Conservation (phyloP, 2,888 invertebrate species). For the Drosophila anomalata region DNA sequence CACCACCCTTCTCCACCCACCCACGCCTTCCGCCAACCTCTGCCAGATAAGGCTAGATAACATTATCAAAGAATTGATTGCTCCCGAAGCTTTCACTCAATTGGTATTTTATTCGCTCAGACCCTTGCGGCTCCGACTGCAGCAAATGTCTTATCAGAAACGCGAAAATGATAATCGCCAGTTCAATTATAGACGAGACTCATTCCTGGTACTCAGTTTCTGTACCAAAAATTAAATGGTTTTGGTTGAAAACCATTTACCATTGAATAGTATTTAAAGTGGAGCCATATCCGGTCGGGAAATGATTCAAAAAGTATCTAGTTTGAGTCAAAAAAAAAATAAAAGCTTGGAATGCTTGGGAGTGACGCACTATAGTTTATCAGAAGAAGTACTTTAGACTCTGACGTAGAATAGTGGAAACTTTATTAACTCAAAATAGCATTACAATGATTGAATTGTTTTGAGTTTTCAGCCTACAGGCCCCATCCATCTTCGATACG, state of each 20-base stretch:
- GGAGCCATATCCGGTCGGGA: not conserved
- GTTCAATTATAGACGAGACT: not conserved
- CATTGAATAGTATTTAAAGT: not conserved
- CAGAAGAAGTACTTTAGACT: slow-evolving; percentile 11
- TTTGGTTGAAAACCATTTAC: not conserved
- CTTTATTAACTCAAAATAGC: not conserved
- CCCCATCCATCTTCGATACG: slow-evolving; percentile 68
- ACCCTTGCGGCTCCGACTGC: not conserved
- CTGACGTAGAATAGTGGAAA: slow-evolving; percentile 16
- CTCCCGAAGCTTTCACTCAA: slow-evolving; percentile 44
- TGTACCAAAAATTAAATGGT: not conserved
- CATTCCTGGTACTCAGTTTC: no score
- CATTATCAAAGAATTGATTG: slow-evolving; percentile 53
- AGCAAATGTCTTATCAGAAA: not conserved
- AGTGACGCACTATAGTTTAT: not conserved
- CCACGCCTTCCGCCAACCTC: not conserved
- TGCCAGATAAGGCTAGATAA: slow-evolving; percentile 45
- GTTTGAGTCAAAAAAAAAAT: not conserved
- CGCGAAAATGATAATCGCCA: not conserved
- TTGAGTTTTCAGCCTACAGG: not conserved
- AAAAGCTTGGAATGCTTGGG: not conserved
- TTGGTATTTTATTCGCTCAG: slow-evolving; percentile 10
- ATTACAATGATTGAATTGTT: not conserved
- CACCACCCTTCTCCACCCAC: slow-evolving; percentile 1
- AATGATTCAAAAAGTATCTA: not conserved